These are phyloP conservation scores for Neolamprologus caudopunctatus DNA, from an alignment of 2,113 vertebrate species.

Conservation along the genomic window DNA sequence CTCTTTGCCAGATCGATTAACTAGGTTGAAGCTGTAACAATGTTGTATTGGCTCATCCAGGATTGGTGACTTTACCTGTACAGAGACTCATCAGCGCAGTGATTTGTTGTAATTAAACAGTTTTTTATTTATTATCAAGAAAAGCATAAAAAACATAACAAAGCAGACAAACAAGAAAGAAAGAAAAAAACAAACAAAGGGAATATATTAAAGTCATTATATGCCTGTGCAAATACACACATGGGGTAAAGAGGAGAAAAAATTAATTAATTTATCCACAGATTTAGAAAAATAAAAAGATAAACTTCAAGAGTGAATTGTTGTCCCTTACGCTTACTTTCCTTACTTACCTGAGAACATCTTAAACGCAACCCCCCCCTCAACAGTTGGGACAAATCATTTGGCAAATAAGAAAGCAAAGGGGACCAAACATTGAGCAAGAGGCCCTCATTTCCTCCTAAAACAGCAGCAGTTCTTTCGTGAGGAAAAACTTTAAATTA, in stretches of 20 bases:
- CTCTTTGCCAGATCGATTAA: neutral
- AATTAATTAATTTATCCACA: too few species aligned
- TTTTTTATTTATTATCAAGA: neutral
- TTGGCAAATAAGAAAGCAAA: neutral
- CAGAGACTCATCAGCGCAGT: neutral
- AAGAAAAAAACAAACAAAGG: neutral
- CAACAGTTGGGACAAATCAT: neutral
- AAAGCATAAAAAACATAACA: neutral
- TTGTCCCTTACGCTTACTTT: neutral
- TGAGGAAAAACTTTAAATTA: neutral
- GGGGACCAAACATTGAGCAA: neutral
- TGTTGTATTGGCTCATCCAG: neutral
- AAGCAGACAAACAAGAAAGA: neutral
- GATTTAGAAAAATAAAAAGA: neutral
- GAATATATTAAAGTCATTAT: neutral
- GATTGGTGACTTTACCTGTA: neutral
- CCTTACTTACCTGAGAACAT: neutral
- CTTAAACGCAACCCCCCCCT: rapidly evolving
- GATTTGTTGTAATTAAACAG: neutral
- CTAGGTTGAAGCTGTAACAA: neutral
- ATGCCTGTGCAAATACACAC: neutral
- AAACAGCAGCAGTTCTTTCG: neutral
- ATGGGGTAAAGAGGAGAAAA: neutral
- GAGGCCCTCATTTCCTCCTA: neutral
- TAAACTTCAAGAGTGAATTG: neutral